A percentile compares a stretch with the other conserved stretches of the same genome.
Conservation (phyloP, 2,888 invertebrate genomes). For the Trissolcus brochymenae region DNA sequence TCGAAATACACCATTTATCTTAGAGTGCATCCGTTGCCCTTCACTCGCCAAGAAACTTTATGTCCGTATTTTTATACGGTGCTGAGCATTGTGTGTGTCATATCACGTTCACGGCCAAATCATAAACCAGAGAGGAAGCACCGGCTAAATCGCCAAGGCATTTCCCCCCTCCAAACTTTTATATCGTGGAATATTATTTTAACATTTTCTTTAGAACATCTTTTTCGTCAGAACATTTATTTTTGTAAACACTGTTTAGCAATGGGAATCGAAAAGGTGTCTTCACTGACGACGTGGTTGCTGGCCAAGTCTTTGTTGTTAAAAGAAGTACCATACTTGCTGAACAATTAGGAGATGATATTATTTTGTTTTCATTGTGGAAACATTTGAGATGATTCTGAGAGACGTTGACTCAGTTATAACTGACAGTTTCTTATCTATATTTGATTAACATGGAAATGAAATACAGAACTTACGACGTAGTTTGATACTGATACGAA, state of each 20-base stretch:
- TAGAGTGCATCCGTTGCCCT: slow-evolving; percentile 26
- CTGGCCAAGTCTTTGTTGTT: too few species aligned
- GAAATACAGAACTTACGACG: slow-evolving; percentile 25
- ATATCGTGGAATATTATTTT: background rate
- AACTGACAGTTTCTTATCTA: background rate
- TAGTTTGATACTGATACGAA: slow-evolving; percentile 37
- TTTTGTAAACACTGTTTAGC: background rate
- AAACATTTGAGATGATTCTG: background rate
- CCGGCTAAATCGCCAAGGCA: slow-evolving; percentile 9
- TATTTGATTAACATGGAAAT: slow-evolving; percentile 29
- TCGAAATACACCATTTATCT: slow-evolving; percentile 31
- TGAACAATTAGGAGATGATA: background rate
- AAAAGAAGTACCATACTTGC: too few species aligned
- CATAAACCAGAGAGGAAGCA: slow-evolving; percentile 31
- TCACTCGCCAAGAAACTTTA: slow-evolving; percentile 40
- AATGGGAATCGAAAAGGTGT: too few species aligned
- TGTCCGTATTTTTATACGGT: slow-evolving; percentile 23
- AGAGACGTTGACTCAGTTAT: background rate
- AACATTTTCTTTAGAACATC: background rate
- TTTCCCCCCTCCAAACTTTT: slow-evolving; percentile 16
- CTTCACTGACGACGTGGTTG: too few species aligned
- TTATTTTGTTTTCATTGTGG: background rate
- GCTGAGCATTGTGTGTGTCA: slow-evolving; percentile 2
- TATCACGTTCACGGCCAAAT: slow-evolving; percentile 10
- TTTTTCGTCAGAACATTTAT: background rate